phyloP scores from a whole-genome alignment of 2,888 invertebrate species.

The Limenitis camilla region DNA sequence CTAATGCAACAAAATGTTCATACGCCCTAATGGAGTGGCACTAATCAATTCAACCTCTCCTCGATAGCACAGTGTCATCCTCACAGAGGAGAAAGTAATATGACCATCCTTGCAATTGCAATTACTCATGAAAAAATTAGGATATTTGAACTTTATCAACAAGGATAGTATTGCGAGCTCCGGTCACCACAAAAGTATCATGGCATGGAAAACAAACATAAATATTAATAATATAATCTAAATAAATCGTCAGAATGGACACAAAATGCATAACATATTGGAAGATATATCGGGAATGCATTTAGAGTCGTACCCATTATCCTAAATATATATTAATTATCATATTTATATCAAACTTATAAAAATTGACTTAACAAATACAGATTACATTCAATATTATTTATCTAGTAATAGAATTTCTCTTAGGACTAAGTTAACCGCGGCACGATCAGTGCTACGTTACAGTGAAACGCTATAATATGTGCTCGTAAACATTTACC shows the following conservation, averaged over 20 bases:
- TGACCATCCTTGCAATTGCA: background rate
- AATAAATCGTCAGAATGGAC: slow-evolving; percentile 31
- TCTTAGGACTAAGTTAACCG: slow-evolving; percentile 36
- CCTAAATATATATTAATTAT: slow-evolving; percentile 32
- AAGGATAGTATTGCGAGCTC: background rate
- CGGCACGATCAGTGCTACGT: slow-evolving; percentile 40
- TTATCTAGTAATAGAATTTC: slow-evolving; percentile 31
- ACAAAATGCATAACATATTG: slow-evolving; percentile 52
- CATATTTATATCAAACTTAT: slow-evolving; percentile 53
- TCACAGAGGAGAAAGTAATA: slow-evolving; percentile 41
- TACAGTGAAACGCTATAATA: slow-evolving; percentile 25
- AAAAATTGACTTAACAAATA: slow-evolving; percentile 54
- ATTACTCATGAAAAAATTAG: background rate
- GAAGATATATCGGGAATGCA: slow-evolving; percentile 65
- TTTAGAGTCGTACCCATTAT: slow-evolving; percentile 42
- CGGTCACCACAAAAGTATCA: slow-evolving; percentile 3
- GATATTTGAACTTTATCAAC: background rate
- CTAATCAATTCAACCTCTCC: background rate
- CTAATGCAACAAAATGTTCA: background rate
- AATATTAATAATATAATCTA: slow-evolving; percentile 8
- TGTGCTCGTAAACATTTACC: background rate
- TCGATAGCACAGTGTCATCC: slow-evolving; percentile 26
- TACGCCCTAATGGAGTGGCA: background rate
- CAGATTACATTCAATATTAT: slow-evolving; percentile 36
- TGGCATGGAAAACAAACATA: slow-evolving; percentile 5